Evolutionary conservation across 2,797 vertebrate genomes (phyloP).

Genomic region (Harpia harpyja): DNA sequence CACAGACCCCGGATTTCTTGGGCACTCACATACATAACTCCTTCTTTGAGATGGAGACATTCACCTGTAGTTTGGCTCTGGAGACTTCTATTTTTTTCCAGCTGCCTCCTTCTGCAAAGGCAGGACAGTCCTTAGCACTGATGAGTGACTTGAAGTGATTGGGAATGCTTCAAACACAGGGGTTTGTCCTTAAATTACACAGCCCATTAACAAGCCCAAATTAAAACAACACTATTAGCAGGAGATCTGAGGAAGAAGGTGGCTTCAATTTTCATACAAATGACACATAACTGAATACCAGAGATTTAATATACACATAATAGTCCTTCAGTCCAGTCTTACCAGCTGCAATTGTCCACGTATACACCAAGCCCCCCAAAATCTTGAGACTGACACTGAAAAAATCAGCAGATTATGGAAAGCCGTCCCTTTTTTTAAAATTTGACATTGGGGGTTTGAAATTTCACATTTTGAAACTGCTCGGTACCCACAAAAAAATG

Average conservation of each 20-base stretch:
- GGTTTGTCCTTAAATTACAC: conserved; percentile 17
- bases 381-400: not conserved
- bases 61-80: not conserved
- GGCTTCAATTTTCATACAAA: not conserved
- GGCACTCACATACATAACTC: not conserved
- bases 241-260: conserved; percentile 13
- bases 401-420: not conserved
- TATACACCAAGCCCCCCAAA: not conserved
- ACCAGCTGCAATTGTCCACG: not conserved
- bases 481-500: not conserved
- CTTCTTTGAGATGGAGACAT: not conserved
- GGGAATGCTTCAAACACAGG: not conserved
- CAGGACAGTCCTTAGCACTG: not conserved
- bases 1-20: not conserved
- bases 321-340: not conserved
- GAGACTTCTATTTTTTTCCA: not conserved
- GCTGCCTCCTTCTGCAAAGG: not conserved
- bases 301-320: not conserved
- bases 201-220: not conserved
- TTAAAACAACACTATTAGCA: conserved; percentile 6
- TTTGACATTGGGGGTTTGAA: not conserved
- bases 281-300: not conserved
- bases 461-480: not conserved
- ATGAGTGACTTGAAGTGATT: not conserved
- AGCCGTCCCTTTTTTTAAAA: not conserved